Evolutionary conservation across 2,113 vertebrate species (phyloP).

Genomic region (Sander vitreus): DNA sequence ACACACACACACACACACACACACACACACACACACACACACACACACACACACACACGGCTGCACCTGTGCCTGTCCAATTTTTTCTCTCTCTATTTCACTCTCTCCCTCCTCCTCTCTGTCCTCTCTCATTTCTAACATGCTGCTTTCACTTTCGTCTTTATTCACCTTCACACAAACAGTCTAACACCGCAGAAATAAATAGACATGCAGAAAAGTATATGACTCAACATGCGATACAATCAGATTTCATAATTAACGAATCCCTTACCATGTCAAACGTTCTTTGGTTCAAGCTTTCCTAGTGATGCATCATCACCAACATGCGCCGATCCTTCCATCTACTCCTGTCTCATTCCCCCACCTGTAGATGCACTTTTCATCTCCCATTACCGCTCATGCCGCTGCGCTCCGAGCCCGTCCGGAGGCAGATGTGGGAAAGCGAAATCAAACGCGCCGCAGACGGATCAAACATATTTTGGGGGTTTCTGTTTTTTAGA

Average conservation of each 20-base stretch:
- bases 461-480: slow-evolving; percentile 69
- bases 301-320: neutral
- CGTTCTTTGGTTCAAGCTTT: neutral
- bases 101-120: slow-evolving; percentile 9
- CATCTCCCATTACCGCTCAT: slow-evolving; percentile 4
- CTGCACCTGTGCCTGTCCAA: slow-evolving; percentile 79
- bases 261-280: neutral
- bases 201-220: neutral
- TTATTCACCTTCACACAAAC: slow-evolving; percentile 56
- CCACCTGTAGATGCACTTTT: slow-evolving; percentile 30
- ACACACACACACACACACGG: slow-evolving; percentile 37
- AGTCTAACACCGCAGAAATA: slow-evolving; percentile 14
- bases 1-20: slow-evolving; percentile 2
- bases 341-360: neutral
- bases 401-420: slow-evolving; percentile 19
- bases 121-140: slow-evolving; percentile 56
- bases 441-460: slow-evolving; percentile 64
- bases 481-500: slow-evolving; percentile 73
- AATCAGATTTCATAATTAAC: neutral
- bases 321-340: too few relatives aligned
- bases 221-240: neutral
- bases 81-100: slow-evolving; percentile 50
- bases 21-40: neutral
- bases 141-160: slow-evolving; percentile 63
- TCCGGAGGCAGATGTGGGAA: slow-evolving; percentile 62